Evolutionary conservation across 2,888 invertebrate species (phyloP), one percentile per base, ranked within the genome.

Genomic region (Hedychridium roseum): DNA sequence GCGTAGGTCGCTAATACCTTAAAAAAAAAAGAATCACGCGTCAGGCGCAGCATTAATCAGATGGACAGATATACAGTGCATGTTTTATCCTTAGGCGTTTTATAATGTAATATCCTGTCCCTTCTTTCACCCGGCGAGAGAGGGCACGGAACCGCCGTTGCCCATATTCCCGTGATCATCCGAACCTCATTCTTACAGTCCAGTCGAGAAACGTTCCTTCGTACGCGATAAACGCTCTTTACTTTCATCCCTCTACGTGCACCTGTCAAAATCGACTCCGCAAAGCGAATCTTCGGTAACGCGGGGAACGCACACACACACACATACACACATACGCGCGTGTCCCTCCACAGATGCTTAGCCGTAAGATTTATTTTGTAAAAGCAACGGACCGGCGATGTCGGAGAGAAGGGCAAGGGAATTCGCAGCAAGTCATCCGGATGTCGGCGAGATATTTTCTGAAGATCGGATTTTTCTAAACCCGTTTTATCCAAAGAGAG

Each of bases 81-180:
- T 70, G 68, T 73, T 72, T 70, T 66, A 71, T 71, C 66, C 67
- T 73, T 73, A 71, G 68, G 68, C 64, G 68, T 71, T 73, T 69
- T 67, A 71, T 68, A 65, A 68, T 68, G 65, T 70, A 67, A 66
- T 66, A 66, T 68, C 66, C 68, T 63, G 57, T 44, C 15, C 42
- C 49, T 51, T 49, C 40, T 49, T 48, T 44, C 43, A 31, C 52
- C 38, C 50, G 28, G 45, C 51, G 48, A n/a, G n/a, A n/a, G n/a
- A n/a, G n/a, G n/a, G n/a, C n/a, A 14, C 49, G 31, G 52, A 54
- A 38, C 23, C 39, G 12, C 32, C 11, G 23, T 23, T 15, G 5
- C 39, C 43, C 18, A 54, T 44, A 48, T 37, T 38, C 42, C 46
- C 44, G 30, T 32, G 44, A 49, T 44, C 50, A 43, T 28, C 18